These are phyloP conservation scores for Diadophis punctatus DNA, from an alignment of 2,113 vertebrate species.

Conservation along the genomic window DNA sequence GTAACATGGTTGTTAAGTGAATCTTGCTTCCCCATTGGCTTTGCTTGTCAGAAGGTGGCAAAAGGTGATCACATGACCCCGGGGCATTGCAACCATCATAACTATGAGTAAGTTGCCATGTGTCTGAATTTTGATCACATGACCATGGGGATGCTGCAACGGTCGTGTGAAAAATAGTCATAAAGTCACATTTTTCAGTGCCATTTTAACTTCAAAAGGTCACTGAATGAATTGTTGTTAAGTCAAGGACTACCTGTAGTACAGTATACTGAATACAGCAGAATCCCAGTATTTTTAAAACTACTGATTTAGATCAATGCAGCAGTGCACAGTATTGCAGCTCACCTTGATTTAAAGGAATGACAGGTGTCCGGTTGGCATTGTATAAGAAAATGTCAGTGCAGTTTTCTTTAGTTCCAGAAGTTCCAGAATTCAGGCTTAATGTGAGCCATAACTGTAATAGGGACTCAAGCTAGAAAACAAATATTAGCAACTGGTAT, in stretches of 20 bases:
- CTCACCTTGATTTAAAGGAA: slow-evolving; percentile 95
- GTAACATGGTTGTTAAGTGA: background rate
- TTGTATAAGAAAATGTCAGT: slow-evolving; percentile 95
- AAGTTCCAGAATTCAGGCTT: slow-evolving; percentile 90
- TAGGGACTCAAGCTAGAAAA: slow-evolving; percentile 87
- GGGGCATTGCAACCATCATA: background rate
- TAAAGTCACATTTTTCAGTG: background rate
- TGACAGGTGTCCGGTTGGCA: slow-evolving; percentile 89
- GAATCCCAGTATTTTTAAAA: background rate
- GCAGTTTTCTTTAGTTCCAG: slow-evolving; percentile 84
- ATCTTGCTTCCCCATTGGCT: background rate
- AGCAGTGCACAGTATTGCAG: background rate
- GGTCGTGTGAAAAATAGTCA: background rate
- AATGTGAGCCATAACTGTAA: slow-evolving; percentile 96
- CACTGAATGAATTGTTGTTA: background rate
- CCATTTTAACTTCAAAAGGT: background rate
- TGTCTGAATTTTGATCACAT: background rate
- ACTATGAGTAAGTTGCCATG: background rate
- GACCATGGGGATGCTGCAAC: background rate
- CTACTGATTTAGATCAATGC: background rate
- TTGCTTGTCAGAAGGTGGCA: background rate
- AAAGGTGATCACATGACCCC: background rate
- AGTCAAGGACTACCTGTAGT: background rate
- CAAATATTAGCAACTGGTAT: background rate
- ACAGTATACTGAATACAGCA: background rate